Evolutionary conservation across 2,888 invertebrate genomes (phyloP), one percentile per base, ranked within the genome.

Genomic region (Ischnus inquisitorius): DNA sequence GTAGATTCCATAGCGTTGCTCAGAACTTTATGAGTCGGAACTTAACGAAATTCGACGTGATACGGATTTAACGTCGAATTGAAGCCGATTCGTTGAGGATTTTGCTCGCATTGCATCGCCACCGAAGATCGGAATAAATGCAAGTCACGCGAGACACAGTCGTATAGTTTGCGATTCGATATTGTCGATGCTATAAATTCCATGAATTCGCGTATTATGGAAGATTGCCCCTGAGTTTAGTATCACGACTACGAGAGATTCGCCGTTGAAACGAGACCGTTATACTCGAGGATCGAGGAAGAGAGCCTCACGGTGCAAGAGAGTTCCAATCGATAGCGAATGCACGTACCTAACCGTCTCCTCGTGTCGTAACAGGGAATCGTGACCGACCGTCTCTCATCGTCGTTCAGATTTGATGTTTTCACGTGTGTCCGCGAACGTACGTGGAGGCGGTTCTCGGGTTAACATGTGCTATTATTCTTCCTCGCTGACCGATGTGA

Each of bases 281-380:
- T 48, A 12, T 28, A 34, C 34, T 64, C 71, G 12, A 25, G 48
- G 25, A 64, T 69, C 51, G 41, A 25, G 43, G 60, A 48, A 54
- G 60, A 68, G 46, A 25, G 51, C 5, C 22, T 19, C 12, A 39
- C 67, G 60, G 5, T 57, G 54, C 28, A 14, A 34, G 60, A 14
- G 57, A 46, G 34, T 71, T 71, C 74, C 76, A 72, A 77, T 83
- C 76, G 83, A 83, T 77, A 77, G 79, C 51, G 48, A 72, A 51
- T 62, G 67, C 79, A 83, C 83, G 83, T 83, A 62, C 62, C 34
- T 34, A 34, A 4, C 34, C 22, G 67, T 19, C 75, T 80, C 51
- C 76, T 80, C 72, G 75, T 72, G 48, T 60, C 41, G 83, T 76
- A 67, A 77, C 79, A 68, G 41, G 51, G 71, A 65, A 60, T 80